Percentiles rank a stretch among this genome's conserved stretches.
Evolutionary conservation across 2,113 vertebrate species (phyloP).

Genomic region (Calyptomena viridis): DNA sequence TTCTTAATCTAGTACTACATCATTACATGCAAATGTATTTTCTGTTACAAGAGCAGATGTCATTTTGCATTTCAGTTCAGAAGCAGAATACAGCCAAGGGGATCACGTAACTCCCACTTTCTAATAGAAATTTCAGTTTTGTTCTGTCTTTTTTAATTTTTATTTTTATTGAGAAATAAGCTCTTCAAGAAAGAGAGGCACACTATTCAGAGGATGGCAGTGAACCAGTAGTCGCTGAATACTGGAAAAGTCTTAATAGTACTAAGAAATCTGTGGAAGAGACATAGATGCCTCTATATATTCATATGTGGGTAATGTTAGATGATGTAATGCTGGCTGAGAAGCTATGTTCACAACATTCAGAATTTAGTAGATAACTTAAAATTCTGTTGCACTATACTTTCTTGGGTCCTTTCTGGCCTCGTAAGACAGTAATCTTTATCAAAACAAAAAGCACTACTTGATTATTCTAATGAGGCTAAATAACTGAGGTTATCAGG

Average conservation of each 20-base stretch:
- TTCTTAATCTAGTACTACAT: not conserved
- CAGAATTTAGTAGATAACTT: not conserved
- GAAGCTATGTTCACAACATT: not conserved
- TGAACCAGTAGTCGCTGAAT: not conserved
- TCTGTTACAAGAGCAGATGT: not conserved
- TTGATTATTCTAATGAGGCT: not conserved
- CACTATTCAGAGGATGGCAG: not conserved
- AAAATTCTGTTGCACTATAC: not conserved
- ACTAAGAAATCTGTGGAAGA: not conserved
- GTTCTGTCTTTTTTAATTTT: not conserved
- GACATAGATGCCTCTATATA: not conserved
- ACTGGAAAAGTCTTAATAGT: not conserved
- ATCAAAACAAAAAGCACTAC: not conserved
- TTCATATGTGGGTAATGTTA: rapidly evolving
- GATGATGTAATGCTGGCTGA: not conserved
- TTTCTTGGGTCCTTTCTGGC: not conserved
- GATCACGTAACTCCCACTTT: not conserved
- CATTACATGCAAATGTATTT: not conserved
- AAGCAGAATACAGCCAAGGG: not conserved
- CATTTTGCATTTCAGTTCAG: not conserved
- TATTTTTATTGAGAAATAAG: not conserved
- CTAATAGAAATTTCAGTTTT: not conserved
- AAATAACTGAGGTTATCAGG: not conserved
- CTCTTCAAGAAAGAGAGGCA: not conserved
- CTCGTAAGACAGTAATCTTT: not conserved